Conservation (phyloP, 2,888 invertebrate species). For the Adela reaumurella region DNA sequence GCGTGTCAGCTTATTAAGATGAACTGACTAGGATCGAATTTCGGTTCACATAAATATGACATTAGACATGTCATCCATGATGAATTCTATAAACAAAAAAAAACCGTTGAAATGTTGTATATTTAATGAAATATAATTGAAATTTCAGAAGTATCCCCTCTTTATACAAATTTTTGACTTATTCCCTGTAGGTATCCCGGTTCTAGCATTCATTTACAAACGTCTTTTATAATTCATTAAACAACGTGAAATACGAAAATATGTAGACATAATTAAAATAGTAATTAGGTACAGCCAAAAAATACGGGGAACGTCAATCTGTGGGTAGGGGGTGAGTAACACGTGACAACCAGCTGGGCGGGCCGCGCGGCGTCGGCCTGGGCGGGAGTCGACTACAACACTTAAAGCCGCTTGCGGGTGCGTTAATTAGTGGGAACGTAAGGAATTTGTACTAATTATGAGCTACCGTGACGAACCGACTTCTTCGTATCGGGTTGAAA, state of each 20-base stretch:
- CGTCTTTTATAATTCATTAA: too few relatives aligned
- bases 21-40: too few relatives aligned
- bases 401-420: not conserved
- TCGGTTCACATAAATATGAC: too few relatives aligned
- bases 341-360: conserved; percentile 41
- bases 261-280: conserved; percentile 4
- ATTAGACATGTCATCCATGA: too few relatives aligned
- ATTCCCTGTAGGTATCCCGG: not conserved
- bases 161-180: conserved; percentile 11
- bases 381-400: conserved; percentile 23
- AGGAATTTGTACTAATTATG: not conserved
- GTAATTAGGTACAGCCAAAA: conserved; percentile 9
- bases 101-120: too few relatives aligned
- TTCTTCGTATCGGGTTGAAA: too few relatives aligned
- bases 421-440: not conserved
- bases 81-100: too few relatives aligned
- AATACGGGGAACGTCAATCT: conserved; percentile 1
- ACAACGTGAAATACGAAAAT: too few relatives aligned
- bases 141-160: conserved; percentile 2
- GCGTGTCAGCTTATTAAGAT: too few relatives aligned
- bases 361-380: conserved; percentile 48
- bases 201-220: too few relatives aligned
- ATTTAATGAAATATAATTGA: too few relatives aligned
- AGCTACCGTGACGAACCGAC: not conserved
- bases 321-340: conserved; percentile 14